phyloP scores from a whole-genome alignment of 2,113 vertebrate species.

The Daubentonia madagascariensis region DNA sequence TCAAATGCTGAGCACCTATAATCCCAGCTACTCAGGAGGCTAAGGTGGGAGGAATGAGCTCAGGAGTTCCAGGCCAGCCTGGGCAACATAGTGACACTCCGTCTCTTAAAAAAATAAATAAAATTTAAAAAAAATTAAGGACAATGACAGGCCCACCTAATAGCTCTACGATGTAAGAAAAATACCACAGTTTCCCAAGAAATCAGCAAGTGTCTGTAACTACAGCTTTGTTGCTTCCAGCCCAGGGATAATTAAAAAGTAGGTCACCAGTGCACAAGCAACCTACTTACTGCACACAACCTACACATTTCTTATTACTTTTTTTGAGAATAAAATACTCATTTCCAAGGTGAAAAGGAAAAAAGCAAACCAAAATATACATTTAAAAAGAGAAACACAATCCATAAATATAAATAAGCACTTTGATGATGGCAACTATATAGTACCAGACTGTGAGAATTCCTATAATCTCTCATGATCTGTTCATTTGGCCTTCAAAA shows the following conservation, averaged over 20 bases:
- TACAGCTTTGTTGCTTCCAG: neutral
- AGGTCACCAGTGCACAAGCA: neutral
- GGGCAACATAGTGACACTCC: too few species aligned
- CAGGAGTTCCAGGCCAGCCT: too few species aligned
- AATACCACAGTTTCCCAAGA: neutral
- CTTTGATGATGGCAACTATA: neutral
- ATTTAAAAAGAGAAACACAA: neutral
- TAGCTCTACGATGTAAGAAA: neutral
- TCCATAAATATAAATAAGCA: neutral
- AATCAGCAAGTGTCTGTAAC: neutral
- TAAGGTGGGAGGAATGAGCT: neutral
- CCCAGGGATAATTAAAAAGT: neutral
- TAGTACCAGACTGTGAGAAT: neutral
- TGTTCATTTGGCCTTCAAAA: neutral
- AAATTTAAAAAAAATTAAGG: neutral
- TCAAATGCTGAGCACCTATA: neutral
- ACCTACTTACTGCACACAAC: neutral
- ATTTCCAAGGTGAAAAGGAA: neutral
- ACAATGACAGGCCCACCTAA: neutral
- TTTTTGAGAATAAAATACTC: neutral
- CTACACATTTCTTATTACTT: neutral
- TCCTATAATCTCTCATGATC: neutral
- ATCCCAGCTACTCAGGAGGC: neutral
- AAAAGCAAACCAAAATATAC: neutral
- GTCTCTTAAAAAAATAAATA: too few species aligned